Evolutionary conservation across 1,140 invertebrate genomes (phyloP).

Genomic region (Calephelis nemesis): DNA sequence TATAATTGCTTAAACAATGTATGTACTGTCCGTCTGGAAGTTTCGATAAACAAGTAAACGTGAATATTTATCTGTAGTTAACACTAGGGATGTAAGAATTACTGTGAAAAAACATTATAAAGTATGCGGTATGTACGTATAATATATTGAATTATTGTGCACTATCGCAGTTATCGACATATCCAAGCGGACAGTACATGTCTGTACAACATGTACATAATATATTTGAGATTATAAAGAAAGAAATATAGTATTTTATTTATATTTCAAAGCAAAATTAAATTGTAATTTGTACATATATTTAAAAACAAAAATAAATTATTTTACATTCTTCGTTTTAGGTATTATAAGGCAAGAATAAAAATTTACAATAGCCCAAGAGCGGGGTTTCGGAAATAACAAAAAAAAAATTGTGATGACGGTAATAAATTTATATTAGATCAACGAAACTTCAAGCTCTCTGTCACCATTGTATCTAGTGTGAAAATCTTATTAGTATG

Average conservation of each 20-base stretch:
- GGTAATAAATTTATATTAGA: too few species aligned
- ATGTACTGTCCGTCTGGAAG: neutral
- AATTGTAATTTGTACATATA: neutral
- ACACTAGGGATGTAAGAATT: neutral
- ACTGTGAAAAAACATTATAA: too few species aligned
- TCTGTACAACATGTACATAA: neutral
- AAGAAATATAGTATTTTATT: neutral
- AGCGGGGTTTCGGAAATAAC: too few species aligned
- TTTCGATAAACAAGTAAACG: neutral
- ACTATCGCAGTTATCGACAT: too few species aligned
- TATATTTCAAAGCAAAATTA: neutral
- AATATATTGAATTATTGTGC: too few species aligned
- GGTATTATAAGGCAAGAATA: constrained; percentile 15
- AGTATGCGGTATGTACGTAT: too few species aligned
- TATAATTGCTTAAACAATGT: constrained; percentile 11
- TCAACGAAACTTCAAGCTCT: too few species aligned
- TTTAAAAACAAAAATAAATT: constrained; percentile 13
- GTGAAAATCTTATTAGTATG: too few species aligned
- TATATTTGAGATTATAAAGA: neutral
- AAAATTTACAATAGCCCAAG: neutral
- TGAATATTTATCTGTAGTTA: neutral
- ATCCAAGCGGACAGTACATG: neutral
- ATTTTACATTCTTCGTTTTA: constrained; percentile 6
- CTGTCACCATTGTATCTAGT: too few species aligned
- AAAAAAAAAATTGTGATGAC: too few species aligned